These are phyloP conservation scores for Maniola hyperantus DNA, from an alignment of 2,888 invertebrate species.

Conservation along the genomic window DNA sequence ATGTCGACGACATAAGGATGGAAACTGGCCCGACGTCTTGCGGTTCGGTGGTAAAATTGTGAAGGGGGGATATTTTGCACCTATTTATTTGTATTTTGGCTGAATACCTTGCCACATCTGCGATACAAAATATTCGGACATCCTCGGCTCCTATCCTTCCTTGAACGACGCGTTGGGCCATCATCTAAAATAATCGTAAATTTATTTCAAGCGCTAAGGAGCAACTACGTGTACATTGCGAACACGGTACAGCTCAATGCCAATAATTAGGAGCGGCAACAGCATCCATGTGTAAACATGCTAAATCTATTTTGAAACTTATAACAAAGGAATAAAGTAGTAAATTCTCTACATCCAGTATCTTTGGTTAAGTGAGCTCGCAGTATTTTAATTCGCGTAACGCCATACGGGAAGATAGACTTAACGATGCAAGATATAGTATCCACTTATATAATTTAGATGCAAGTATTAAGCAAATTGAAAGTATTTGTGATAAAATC, in stretches of 20 bases:
- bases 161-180: slow-evolving; percentile 62
- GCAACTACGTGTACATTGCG: slow-evolving; percentile 42
- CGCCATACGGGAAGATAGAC: slow-evolving; percentile 28
- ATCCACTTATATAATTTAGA: slow-evolving; percentile 23
- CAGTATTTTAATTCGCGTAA: slow-evolving; percentile 32
- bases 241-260: slow-evolving; percentile 46
- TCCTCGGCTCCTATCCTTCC: slow-evolving; percentile 46
- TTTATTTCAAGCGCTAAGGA: slow-evolving; percentile 62
- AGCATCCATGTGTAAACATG: slow-evolving; percentile 35
- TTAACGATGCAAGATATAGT: slow-evolving; percentile 25
- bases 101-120: slow-evolving; percentile 23
- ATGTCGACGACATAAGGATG: too few relatives aligned
- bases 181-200: slow-evolving; percentile 71
- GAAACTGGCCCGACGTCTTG: too few relatives aligned
- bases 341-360: slow-evolving; percentile 11
- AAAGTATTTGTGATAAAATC: slow-evolving; percentile 7
- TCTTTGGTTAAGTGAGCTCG: slow-evolving; percentile 29
- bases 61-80: too few relatives aligned
- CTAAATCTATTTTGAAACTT: slow-evolving; percentile 24
- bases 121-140: slow-evolving; percentile 14
- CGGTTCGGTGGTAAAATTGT: too few relatives aligned
- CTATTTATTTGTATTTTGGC: too few relatives aligned
- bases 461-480: slow-evolving; percentile 6
- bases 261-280: slow-evolving; percentile 46
- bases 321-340: slow-evolving; percentile 13